Evolutionary conservation across 2,113 vertebrate genomes (phyloP).

Genomic region (Scophthalmus maximus): DNA sequence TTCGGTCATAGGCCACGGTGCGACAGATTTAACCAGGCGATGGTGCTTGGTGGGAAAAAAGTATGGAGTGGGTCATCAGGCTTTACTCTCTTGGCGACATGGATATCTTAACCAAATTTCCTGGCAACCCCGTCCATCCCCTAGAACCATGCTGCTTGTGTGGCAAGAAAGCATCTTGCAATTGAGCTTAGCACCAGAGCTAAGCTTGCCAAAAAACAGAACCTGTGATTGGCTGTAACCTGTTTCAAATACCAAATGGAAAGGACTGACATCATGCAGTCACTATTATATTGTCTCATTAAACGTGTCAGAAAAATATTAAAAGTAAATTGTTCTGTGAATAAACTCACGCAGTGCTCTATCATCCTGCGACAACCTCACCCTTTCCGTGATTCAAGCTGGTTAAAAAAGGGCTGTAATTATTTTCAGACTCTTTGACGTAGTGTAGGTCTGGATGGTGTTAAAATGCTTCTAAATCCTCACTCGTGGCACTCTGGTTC

Average conservation of each 20-base stretch:
- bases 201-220: background rate
- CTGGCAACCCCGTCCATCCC: background rate
- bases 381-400: constrained; percentile 35
- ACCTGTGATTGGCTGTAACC: background rate
- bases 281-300: background rate
- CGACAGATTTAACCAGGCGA: background rate
- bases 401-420: constrained; percentile 54
- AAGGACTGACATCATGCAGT: background rate
- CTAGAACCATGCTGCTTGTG: background rate
- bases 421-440: constrained; percentile 50
- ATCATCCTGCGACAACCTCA: constrained; percentile 3
- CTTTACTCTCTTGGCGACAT: too few species aligned
- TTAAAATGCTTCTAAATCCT: constrained; percentile 30
- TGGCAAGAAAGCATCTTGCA: background rate
- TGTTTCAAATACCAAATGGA: background rate
- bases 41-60: background rate
- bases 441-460: constrained; percentile 28
- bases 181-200: background rate
- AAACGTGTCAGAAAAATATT: background rate
- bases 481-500: constrained; percentile 21
- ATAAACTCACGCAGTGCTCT: background rate
- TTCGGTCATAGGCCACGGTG: too few species aligned
- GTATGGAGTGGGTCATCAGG: background rate
- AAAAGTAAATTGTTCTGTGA: background rate
- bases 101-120: background rate